These are phyloP conservation scores for Leucania comma DNA, from an alignment of 2,888 invertebrate species.

Conservation along the genomic window DNA sequence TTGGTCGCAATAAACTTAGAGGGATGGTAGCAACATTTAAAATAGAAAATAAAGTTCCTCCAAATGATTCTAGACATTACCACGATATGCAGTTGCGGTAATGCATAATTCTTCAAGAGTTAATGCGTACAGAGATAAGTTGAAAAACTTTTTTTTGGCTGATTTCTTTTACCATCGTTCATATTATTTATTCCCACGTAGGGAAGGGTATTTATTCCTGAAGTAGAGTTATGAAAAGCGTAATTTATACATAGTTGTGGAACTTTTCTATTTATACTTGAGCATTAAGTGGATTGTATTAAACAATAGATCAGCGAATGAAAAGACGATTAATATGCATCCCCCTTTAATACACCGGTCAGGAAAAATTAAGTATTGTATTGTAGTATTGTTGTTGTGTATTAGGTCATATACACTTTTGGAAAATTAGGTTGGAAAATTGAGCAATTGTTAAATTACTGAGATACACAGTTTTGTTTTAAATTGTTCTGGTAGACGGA, in stretches of 20 bases:
- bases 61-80: conserved; percentile 2
- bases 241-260: conserved; percentile 1
- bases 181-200: neutral
- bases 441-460: neutral
- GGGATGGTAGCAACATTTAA: neutral
- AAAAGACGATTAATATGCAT: neutral
- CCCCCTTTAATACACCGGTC: neutral
- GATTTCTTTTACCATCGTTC: neutral
- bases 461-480: no score
- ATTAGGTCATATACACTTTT: no score
- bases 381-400: no score
- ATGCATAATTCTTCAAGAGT: no score
- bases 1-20: neutral
- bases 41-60: neutral
- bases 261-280: neutral
- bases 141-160: neutral
- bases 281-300: neutral
- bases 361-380: neutral
- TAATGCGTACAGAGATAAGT: conserved; percentile 3
- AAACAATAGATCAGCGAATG: neutral
- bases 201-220: neutral
- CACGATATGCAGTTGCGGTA: neutral
- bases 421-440: neutral
- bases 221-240: conserved; percentile 11
- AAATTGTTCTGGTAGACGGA: neutral